Evolutionary conservation across 2,113 vertebrate genomes (phyloP).

Genomic region (Myodes glareolus): DNA sequence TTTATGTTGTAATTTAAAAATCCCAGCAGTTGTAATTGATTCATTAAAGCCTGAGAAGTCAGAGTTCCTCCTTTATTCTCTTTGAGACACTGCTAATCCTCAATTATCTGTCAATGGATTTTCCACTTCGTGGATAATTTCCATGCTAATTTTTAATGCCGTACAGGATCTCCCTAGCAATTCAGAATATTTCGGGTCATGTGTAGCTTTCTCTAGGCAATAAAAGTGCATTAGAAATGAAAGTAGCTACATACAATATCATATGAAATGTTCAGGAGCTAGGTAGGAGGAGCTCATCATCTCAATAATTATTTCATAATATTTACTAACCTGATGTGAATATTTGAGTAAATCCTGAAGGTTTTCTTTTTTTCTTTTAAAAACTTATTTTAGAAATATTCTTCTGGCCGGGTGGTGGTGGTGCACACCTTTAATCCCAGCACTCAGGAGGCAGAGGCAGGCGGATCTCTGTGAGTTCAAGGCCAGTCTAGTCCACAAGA

Average conservation of each 20-base stretch:
- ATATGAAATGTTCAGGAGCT: neutral
- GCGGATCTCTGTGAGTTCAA: too few relatives aligned
- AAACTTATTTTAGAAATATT: neutral
- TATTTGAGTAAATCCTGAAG: neutral
- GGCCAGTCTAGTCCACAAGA: too few relatives aligned
- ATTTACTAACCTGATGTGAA: neutral
- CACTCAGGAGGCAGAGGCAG: too few relatives aligned
- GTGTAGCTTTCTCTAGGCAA: conserved; percentile 19
- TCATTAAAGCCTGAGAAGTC: conserved; percentile 60
- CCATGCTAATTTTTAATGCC: conserved; percentile 67
- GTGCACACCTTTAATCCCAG: too few relatives aligned
- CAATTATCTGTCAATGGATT: conserved; percentile 60
- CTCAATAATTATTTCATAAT: conserved; percentile 30
- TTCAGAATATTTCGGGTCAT: conserved; percentile 27
- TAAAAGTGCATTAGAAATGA: conserved; percentile 44
- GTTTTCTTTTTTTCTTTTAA: neutral
- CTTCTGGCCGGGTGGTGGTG: neutral
- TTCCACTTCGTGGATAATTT: conserved; percentile 61
- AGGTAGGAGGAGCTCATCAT: neutral
- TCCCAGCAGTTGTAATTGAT: conserved; percentile 52
- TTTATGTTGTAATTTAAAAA: conserved; percentile 36
- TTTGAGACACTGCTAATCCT: conserved; percentile 60
- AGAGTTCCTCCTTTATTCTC: conserved; percentile 56
- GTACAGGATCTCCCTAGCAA: neutral
- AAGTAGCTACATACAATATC: neutral